Conservation (phyloP, 2,888 invertebrate species). For the Cremastinae sp. region DNA sequence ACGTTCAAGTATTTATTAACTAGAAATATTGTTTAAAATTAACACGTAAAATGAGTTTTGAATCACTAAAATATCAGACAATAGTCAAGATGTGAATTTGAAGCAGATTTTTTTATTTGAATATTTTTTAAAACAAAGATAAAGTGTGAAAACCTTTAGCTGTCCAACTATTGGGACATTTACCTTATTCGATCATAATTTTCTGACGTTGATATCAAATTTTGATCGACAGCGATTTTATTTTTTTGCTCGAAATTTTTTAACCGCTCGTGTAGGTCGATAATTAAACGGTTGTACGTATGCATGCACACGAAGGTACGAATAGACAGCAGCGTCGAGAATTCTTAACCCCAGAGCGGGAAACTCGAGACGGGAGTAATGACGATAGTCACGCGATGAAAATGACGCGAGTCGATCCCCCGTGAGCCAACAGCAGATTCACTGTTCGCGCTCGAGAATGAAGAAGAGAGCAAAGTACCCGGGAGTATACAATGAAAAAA, state of each 20-base stretch:
- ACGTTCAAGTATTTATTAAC: too few relatives aligned
- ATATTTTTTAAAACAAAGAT: too few relatives aligned
- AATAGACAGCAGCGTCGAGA: neutral
- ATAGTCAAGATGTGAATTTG: too few relatives aligned
- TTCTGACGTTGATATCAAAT: neutral
- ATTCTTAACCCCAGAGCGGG: slow-evolving; percentile 9
- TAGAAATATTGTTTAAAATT: too few relatives aligned
- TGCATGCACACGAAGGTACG: neutral
- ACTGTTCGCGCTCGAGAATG: slow-evolving; percentile 19
- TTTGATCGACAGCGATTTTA: neutral
- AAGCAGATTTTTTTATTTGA: too few relatives aligned
- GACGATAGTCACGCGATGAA: slow-evolving; percentile 55
- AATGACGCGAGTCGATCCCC: slow-evolving; percentile 45
- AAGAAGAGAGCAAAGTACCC: slow-evolving; percentile 4
- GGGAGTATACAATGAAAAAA: neutral
- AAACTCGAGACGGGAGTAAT: slow-evolving; percentile 47
- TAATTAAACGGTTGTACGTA: neutral
- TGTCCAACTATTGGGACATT: too few relatives aligned
- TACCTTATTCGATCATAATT: neutral
- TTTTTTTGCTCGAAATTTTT: neutral
- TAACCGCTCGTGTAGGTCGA: slow-evolving; percentile 2
- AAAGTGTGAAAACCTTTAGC: too few relatives aligned
- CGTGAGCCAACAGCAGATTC: slow-evolving; percentile 14
- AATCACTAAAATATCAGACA: too few relatives aligned
- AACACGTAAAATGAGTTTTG: too few relatives aligned